Evolutionary conservation across 2,888 invertebrate genomes (phyloP), one percentile per base, ranked within the genome.

Genomic region (Chalcis sispes): DNA sequence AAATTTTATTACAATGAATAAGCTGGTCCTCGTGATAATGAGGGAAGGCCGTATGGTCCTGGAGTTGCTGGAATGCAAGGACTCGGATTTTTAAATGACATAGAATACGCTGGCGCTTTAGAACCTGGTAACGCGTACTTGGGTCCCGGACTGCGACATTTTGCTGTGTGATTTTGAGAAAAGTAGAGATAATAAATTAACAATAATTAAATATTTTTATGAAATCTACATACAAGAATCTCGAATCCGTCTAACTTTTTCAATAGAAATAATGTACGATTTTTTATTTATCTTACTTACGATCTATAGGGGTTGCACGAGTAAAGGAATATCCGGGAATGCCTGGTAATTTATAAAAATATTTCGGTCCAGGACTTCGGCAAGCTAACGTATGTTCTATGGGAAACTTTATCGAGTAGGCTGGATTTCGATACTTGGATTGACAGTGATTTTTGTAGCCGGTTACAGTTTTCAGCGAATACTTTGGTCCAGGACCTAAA

Each of bases 381-480:
- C 89, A 82, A 1, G 65, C 23, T 0, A 65, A 40, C 0, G 65
- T 56, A 7, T 61, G 27, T 1, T 81, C 65, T 36, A 84, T 81
- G 32, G 89, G 87, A 2, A 84, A 84, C 20, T 92, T 92, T 84
- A 94, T 91, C 56, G 93, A 91, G 86, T 90, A 94, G 85, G 92
- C 92, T 3, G 94, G 93, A 86, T 91, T 91, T 77, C 93, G 90
- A 83, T 90, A 89, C 62, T 90, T 91, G 5, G 92, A 91, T 10
- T 90, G 89, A 86, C 93, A 93, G 88, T 94, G 94, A 18, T 87
- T 81, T 5, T 88, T 84, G 86, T 89, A 92, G 1, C 94, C 94
- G n/a, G 92, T 90, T 5, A 92, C 90, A 1, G 92, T 88, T 15
- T 92, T 93, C 69, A 94, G 89, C 83, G 85, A 79, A 88, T 93